Conservation (phyloP, 2,113 vertebrate genomes). For the Ia io region DNA sequence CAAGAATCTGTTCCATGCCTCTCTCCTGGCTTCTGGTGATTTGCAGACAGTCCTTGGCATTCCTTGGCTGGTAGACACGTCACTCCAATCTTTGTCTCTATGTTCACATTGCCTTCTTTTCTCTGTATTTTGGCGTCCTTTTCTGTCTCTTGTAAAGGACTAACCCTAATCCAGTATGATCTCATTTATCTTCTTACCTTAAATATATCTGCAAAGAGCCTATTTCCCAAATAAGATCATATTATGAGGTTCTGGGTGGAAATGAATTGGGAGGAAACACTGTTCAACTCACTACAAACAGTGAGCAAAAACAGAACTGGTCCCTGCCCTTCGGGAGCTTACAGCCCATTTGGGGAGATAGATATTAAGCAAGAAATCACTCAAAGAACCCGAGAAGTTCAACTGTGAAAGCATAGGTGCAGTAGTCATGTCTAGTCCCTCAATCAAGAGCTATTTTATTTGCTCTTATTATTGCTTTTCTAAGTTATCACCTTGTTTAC, state of each 20-base stretch:
- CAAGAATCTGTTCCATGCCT: neutral
- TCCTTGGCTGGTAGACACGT: neutral
- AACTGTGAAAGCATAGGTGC: neutral
- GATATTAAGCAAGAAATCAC: neutral
- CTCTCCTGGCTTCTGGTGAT: neutral
- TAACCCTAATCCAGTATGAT: neutral
- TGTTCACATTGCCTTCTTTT: neutral
- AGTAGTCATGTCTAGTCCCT: neutral
- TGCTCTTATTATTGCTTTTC: neutral
- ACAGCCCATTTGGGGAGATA: neutral
- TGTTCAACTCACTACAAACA: neutral
- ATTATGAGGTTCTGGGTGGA: neutral
- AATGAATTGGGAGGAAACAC: neutral
- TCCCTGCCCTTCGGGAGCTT: neutral
- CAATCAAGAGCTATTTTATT: neutral
- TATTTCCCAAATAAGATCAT: neutral
- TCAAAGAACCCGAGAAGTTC: neutral
- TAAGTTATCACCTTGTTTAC: constrained; percentile 4
- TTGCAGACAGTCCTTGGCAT: neutral
- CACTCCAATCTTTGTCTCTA: neutral
- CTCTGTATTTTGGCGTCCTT: neutral
- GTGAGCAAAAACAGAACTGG: neutral
- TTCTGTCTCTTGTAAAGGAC: neutral
- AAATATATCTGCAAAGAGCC: neutral
- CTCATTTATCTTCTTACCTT: neutral